Evolutionary conservation across 2,888 invertebrate species (phyloP).

Genomic region (Mantis religiosa): DNA sequence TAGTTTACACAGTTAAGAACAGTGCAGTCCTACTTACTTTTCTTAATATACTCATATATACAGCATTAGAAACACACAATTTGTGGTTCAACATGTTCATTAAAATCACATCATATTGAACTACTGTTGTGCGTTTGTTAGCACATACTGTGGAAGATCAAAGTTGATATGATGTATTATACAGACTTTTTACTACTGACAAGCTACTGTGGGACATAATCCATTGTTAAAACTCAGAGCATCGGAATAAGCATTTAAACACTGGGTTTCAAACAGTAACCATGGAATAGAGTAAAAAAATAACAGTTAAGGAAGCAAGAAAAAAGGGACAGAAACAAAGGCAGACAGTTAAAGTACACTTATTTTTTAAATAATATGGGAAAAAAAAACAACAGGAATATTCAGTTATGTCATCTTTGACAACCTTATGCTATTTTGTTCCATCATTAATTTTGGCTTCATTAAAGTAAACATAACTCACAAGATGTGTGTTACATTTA

Average conservation of each 20-base stretch:
- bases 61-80: not conserved
- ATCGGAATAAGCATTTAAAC: not conserved
- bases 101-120: not conserved
- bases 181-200: not conserved
- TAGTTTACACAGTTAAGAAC: not conserved
- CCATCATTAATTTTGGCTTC: no score
- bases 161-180: not conserved
- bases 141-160: not conserved
- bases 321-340: no score
- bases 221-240: not conserved
- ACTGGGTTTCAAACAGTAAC: no score
- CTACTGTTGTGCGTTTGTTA: not conserved
- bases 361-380: no score
- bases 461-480: no score
- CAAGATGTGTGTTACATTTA: no score
- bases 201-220: not conserved
- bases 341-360: no score
- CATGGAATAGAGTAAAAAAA: no score
- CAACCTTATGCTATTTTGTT: no score
- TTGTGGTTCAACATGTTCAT: not conserved
- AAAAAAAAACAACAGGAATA: no score
- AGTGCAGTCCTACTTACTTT: not conserved
- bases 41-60: not conserved
- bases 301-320: no score
- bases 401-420: no score